Conservation (phyloP, 2,888 invertebrate genomes). For the Drosophila rellima region DNA sequence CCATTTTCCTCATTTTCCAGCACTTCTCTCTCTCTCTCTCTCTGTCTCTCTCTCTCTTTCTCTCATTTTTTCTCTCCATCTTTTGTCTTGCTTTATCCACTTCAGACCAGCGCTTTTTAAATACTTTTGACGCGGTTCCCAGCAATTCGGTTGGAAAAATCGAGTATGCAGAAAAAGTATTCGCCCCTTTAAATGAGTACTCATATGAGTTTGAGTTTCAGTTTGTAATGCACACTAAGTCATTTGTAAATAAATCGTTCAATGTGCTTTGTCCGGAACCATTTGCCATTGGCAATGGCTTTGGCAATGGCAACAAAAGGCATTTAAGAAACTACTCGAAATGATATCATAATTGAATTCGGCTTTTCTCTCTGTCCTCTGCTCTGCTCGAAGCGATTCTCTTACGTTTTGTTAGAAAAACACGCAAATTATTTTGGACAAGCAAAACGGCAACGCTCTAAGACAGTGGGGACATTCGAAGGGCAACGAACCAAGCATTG, state of each 20-base stretch:
- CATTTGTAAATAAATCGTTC: slow-evolving; percentile 11
- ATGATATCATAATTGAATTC: slow-evolving; percentile 75
- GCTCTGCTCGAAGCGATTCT: slow-evolving; percentile 23
- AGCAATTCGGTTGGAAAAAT: slow-evolving; percentile 71
- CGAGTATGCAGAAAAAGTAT: slow-evolving; percentile 53
- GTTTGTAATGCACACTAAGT: slow-evolving; percentile 35
- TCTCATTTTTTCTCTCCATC: background rate
- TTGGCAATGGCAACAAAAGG: slow-evolving; percentile 40
- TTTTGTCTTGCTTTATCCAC: slow-evolving; percentile 5
- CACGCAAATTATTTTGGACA: slow-evolving; percentile 58
- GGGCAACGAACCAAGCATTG: slow-evolving; percentile 24
- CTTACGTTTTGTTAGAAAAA: slow-evolving; percentile 41
- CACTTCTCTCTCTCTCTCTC: background rate
- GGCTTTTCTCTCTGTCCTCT: slow-evolving; percentile 20
- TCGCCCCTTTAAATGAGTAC: slow-evolving; percentile 37
- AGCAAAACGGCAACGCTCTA: slow-evolving; percentile 51
- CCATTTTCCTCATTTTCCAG: slow-evolving; percentile 48
- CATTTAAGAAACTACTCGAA: slow-evolving; percentile 65
- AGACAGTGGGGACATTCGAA: slow-evolving; percentile 69
- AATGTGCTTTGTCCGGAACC: background rate
- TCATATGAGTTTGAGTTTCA: slow-evolving; percentile 9
- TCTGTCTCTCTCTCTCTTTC: background rate
- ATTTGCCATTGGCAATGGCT: slow-evolving; percentile 12
- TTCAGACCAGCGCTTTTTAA: slow-evolving; percentile 41
- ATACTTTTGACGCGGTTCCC: slow-evolving; percentile 34